Evolutionary conservation across 35 echinoderm and acorn worm genomes (phyloP), one percentile per base, ranked within the genome.

Genomic region (Patiria miniata): DNA sequence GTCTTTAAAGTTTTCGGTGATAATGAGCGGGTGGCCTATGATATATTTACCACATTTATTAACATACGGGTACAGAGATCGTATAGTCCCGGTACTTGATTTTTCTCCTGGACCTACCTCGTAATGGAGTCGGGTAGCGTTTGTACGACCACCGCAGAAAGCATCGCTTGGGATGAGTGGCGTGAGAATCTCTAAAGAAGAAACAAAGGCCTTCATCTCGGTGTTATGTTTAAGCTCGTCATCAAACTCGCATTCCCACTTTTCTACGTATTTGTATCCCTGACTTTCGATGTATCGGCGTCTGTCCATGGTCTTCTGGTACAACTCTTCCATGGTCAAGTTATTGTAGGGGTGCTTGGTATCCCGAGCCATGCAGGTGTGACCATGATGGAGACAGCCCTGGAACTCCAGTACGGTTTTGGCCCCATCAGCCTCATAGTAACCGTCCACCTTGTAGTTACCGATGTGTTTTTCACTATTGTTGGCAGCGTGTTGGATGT

Each of bases 31-130:
- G 53, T 68, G 61, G 9, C 79, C 89, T 21, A 90, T 1, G 2
- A 82, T 59, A 77, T 78, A 91, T 69, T 51, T 56, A 18, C 40
- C 82, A 37, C 85, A 68, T 52, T 90, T 90, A 51, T 83, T 86
- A 0, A 33, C 40, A 29, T 2, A 85, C 6, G 90, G 83, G 40
- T 85, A 91, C 17, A 85, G n/a, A 39, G 33, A 18, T 52, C 37
- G 39, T 84, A 39, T 59, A 51, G 61, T 95, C 89, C 18, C 86
- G 51, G 78, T 95, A 95, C 26, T 40, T 82, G 6, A 95, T n/a
- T n/a, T n/a, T n/a, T n/a, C n/a, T n/a, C n/a, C n/a, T n/a, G n/a
- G n/a, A n/a, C n/a, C n/a, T n/a, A n/a, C n/a, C n/a, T n/a, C n/a
- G n/a, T n/a, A n/a, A n/a, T n/a, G n/a, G n/a, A n/a, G n/a, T n/a